Percentiles rank a stretch among this genome's conserved stretches.
Evolutionary conservation across 2,888 invertebrate genomes (phyloP).

Genomic region (Eupithecia insigniata): DNA sequence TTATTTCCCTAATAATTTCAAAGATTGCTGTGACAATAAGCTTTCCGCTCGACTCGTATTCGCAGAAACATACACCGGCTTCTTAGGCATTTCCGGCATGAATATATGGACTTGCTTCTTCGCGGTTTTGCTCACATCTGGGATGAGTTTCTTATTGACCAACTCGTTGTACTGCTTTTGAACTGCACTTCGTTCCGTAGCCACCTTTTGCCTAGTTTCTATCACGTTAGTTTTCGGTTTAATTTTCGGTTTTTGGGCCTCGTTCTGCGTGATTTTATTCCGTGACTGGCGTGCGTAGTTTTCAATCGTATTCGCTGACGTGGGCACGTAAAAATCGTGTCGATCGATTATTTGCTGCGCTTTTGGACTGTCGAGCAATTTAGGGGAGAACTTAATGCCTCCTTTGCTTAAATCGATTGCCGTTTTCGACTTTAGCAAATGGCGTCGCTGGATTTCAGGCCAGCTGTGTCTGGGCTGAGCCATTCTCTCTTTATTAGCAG

Average conservation of each 20-base stretch:
- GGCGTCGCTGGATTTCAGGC: constrained; percentile 71
- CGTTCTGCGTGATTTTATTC: constrained; percentile 69
- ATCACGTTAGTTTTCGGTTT: constrained; percentile 68
- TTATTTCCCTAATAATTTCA: constrained; percentile 54
- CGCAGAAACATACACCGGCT: constrained; percentile 64
- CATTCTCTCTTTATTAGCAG: constrained; percentile 68
- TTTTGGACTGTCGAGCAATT: constrained; percentile 64
- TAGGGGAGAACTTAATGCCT: constrained; percentile 57
- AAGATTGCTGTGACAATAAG: constrained; percentile 62
- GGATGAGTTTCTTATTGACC: constrained; percentile 74
- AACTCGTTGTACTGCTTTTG: constrained; percentile 77
- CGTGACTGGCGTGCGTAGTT: constrained; percentile 82
- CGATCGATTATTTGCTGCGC: constrained; percentile 72
- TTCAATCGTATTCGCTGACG: constrained; percentile 79
- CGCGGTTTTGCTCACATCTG: constrained; percentile 68
- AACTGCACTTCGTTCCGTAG: constrained; percentile 67
- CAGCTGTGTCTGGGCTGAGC: constrained; percentile 76
- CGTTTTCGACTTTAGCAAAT: constrained; percentile 70
- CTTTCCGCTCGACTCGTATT: constrained; percentile 67
- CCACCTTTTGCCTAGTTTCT: constrained; percentile 70
- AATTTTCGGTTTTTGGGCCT: constrained; percentile 59
- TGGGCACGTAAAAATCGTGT: constrained; percentile 73
- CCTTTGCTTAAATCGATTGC: constrained; percentile 68
- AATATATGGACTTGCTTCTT: constrained; percentile 90
- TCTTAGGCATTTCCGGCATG: constrained; percentile 87